phyloP scores from a whole-genome alignment of 64 coral and sea anemone genomes.

The Stichodactyla mertensii region DNA sequence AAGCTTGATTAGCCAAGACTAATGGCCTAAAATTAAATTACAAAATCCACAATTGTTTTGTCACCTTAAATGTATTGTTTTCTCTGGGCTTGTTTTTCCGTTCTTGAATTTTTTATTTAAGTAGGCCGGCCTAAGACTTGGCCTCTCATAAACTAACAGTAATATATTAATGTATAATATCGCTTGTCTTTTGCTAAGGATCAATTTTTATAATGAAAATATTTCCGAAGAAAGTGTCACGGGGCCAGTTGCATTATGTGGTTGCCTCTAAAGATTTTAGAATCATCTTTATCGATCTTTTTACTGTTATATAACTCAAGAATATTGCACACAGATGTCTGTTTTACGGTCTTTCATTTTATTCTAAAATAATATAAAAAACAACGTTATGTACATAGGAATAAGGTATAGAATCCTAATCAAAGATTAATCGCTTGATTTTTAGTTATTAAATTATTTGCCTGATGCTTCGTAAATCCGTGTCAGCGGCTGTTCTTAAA shows the following conservation, averaged over 20 bases:
- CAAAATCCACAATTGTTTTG: background rate
- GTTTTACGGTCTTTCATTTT: conserved; percentile 5
- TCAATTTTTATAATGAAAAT: background rate
- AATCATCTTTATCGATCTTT: background rate
- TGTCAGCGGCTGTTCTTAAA: background rate
- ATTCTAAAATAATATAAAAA: conserved; percentile 4
- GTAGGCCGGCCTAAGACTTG: background rate
- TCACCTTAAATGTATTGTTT: background rate
- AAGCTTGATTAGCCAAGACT: too few species aligned
- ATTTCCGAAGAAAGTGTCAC: background rate
- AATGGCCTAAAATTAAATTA: too few species aligned
- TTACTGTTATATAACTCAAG: background rate
- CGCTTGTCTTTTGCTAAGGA: background rate
- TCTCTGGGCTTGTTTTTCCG: background rate
- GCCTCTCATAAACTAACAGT: too few species aligned
- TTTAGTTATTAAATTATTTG: background rate
- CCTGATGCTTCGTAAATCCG: background rate
- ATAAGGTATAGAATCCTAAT: conserved; percentile 1
- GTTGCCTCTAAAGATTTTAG: background rate
- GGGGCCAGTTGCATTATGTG: background rate
- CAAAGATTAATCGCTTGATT: background rate
- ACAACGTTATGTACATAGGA: background rate
- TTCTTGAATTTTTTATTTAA: too few species aligned
- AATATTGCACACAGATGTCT: background rate
- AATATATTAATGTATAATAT: too few species aligned